Evolutionary conservation across 1,140 invertebrate genomes (phyloP), one percentile per base, ranked within the genome.

Genomic region (Cotesia glomerata): DNA sequence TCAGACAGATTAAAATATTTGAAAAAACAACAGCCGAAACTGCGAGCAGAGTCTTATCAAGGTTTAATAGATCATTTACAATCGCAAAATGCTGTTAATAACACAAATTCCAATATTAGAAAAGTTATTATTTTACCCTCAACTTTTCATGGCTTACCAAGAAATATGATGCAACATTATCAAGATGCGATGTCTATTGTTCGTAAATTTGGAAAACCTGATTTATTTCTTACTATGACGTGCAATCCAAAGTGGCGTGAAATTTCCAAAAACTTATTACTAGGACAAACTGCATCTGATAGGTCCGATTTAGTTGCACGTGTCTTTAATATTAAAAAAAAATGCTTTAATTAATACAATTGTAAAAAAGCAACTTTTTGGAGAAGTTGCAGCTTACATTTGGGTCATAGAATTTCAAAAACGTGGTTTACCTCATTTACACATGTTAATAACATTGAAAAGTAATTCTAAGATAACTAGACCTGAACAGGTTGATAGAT

Each of bases 161-260:
- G 63, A 14, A 49, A 3, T 5, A 39, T 65, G 63, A 49, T 39
- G 11, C 63, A 65, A 16, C n/a, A 18, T 73, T 65, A 49, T 9
- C 36, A 39, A 65, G 36, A 65, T 65, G 2, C 34, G 7, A 65
- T 65, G 16, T 36, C 85, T 13, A 87, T 86, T 73, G 87, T 88
- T 13, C 69, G 82, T 59, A 66, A 81, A 70, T 86, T 81, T 74
- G 84, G 84, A 70, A 86, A 91, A 83, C 82, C 87, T 75, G 76
- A 85, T 59, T 8, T 59, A 8, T 59, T 59, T 32, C 5, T 59
- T 26, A 59, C 58, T 14, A 59, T 59, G 58, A 59, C 58, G 7
- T 59, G 58, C 13, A 59, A 59, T 34, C 58, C 58, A 32, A 18
- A 59, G 11, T 90, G 88, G 86, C 73, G 54, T 56, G 79, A 78